A percentile compares a stretch with the other conserved stretches of the same genome.
These are phyloP conservation scores for Danaus chrysippus DNA, from an alignment of 2,888 invertebrate species.

Conservation along the genomic window DNA sequence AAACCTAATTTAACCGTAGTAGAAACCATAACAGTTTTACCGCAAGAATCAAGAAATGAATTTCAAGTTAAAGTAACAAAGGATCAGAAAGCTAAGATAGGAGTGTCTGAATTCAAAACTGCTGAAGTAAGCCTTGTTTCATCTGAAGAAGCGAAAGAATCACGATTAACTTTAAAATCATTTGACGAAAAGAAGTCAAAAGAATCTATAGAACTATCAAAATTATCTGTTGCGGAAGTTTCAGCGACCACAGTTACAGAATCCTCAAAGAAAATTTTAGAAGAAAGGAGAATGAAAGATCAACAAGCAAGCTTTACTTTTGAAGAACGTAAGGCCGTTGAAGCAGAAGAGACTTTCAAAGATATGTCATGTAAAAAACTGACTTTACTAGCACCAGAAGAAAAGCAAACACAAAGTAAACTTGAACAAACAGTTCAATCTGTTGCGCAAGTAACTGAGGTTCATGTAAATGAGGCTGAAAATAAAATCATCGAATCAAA, in stretches of 20 bases:
- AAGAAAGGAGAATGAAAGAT: not conserved
- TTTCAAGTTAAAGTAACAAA: constrained; percentile 15
- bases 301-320: constrained; percentile 10
- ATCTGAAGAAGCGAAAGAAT: constrained; percentile 8
- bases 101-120: constrained; percentile 25
- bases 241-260: not conserved
- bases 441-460: constrained; percentile 13
- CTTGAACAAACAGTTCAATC: not conserved
- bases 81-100: constrained; percentile 17
- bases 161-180: not conserved
- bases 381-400: not conserved
- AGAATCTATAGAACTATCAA: constrained; percentile 12
- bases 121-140: constrained; percentile 16
- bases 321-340: constrained; percentile 8
- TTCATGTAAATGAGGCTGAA: constrained; percentile 7
- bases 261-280: not conserved
- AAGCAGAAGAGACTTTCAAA: not conserved
- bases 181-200: not conserved
- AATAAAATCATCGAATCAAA: not conserved
- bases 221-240: constrained; percentile 16
- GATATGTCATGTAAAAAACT: constrained; percentile 5
- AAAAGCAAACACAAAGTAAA: not conserved
- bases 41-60: constrained; percentile 12
- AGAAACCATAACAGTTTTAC: constrained; percentile 14
- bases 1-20: constrained; percentile 14